A percentile compares a stretch with the other conserved stretches of the same genome.
phyloP scores from a whole-genome alignment of 2,797 vertebrate genomes.

The Spinus olivaceus region DNA sequence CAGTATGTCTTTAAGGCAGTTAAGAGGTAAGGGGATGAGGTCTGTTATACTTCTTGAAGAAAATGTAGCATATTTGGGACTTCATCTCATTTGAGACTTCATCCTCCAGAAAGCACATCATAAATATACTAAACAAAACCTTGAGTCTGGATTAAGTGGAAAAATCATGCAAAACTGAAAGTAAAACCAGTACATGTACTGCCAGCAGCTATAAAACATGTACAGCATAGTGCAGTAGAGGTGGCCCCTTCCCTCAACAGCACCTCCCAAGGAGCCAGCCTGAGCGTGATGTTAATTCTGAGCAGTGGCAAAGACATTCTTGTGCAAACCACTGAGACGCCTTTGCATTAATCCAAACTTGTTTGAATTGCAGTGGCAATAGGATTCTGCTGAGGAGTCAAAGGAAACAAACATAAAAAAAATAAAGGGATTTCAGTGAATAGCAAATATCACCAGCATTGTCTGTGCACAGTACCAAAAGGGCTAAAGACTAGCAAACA shows the following conservation, averaged over 20 bases:
- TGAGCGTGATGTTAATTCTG: not conserved
- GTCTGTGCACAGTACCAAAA: not conserved
- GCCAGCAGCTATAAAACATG: not conserved
- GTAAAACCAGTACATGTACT: not conserved
- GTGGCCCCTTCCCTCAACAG: not conserved
- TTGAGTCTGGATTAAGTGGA: not conserved
- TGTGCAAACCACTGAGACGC: not conserved
- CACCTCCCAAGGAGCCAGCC: not conserved
- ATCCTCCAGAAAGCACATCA: not conserved
- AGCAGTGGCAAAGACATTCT: not conserved
- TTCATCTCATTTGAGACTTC: not conserved
- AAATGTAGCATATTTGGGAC: not conserved
- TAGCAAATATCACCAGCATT: not conserved
- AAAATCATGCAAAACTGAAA: not conserved
- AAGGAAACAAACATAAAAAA: not conserved
- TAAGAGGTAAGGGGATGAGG: not conserved
- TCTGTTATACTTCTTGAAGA: not conserved
- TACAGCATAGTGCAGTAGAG: not conserved
- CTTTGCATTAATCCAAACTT: not conserved
- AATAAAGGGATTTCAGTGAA: not conserved
- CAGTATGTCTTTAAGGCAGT: not conserved
- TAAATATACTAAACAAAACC: not conserved
- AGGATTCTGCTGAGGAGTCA: not conserved
- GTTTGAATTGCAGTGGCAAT: not conserved
- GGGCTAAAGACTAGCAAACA: not conserved